Conservation (phyloP, 2,113 vertebrate species). For the Dasyornis broadbenti region DNA sequence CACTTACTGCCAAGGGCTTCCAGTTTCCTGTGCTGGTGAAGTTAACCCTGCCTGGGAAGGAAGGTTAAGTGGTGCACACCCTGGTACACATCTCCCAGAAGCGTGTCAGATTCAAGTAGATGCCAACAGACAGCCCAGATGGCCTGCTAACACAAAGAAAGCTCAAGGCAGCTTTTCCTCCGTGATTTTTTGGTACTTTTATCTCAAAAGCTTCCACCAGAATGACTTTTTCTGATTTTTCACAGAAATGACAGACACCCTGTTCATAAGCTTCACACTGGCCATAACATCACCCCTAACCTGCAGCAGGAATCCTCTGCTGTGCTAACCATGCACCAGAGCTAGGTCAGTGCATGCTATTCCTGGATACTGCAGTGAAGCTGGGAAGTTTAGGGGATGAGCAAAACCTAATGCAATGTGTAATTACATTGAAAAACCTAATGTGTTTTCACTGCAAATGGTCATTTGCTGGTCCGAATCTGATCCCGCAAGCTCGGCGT, state of each 20-base stretch:
- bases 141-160: neutral
- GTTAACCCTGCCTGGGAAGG: neutral
- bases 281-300: neutral
- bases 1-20: neutral
- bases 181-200: neutral
- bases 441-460: neutral
- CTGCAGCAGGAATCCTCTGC: neutral
- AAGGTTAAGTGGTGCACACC: neutral
- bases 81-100: neutral
- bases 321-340: rapidly evolving
- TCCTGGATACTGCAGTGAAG: neutral
- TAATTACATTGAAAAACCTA: too few relatives aligned
- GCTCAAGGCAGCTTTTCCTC: neutral
- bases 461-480: neutral
- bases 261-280: rapidly evolving
- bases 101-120: rapidly evolving
- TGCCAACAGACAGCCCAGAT: neutral
- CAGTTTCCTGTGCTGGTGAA: neutral
- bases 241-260: neutral
- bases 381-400: rapidly evolving
- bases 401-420: neutral
- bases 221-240: neutral
- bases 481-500: rapidly evolving
- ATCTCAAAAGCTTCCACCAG: neutral
- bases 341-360: neutral